phyloP scores from a whole-genome alignment of 2,888 invertebrate genomes.

The Andrena chrysosceles region DNA sequence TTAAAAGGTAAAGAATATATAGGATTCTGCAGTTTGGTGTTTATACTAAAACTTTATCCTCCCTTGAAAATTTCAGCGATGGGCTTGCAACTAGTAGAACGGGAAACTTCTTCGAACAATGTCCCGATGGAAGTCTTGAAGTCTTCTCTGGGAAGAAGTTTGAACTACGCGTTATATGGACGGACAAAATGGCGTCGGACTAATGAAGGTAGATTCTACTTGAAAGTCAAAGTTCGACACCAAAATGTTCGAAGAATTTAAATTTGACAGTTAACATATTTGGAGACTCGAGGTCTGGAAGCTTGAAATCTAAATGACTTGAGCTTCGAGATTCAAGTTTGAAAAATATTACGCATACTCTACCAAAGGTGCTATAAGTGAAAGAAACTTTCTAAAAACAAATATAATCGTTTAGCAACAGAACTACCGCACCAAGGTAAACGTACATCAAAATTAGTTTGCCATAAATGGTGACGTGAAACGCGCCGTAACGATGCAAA shows the following conservation, averaged over 20 bases:
- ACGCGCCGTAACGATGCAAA: constrained; percentile 58
- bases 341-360: too few species aligned
- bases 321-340: too few species aligned
- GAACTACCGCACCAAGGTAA: not conserved
- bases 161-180: constrained; percentile 26
- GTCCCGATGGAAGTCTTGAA: constrained; percentile 45
- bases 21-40: constrained; percentile 33
- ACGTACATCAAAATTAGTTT: constrained; percentile 40
- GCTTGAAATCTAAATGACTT: too few species aligned
- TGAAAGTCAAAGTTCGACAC: too few species aligned
- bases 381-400: not conserved
- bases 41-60: constrained; percentile 53
- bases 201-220: too few species aligned
- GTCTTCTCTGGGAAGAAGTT: constrained; percentile 13
- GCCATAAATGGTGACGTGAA: constrained; percentile 30
- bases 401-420: not conserved
- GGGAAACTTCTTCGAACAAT: constrained; percentile 47
- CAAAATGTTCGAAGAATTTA: too few species aligned
- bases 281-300: too few species aligned
- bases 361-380: not conserved
- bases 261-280: too few species aligned
- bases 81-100: constrained; percentile 48
- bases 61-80: constrained; percentile 42
- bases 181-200: not conserved
- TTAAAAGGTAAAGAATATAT: constrained; percentile 71